Percentiles rank a stretch among this genome's conserved stretches.
Evolutionary conservation across 2,888 invertebrate species (phyloP).

Genomic region (Capitulum mitella): DNA sequence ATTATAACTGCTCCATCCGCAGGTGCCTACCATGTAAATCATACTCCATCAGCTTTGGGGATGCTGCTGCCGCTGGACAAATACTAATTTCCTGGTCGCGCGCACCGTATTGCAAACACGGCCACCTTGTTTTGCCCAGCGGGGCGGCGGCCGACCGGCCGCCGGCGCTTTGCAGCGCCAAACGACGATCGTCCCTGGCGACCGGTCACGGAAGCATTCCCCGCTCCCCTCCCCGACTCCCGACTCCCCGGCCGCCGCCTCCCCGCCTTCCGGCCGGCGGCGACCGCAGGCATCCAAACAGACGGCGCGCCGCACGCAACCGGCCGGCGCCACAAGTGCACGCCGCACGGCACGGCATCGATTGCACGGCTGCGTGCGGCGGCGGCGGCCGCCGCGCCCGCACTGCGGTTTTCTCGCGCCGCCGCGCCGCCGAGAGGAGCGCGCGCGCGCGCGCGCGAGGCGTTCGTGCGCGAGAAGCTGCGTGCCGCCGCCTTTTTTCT

Average conservation of each 20-base stretch:
- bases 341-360: not conserved
- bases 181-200: too few species aligned
- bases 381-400: not conserved
- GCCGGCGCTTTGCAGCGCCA: too few species aligned
- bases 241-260: not conserved
- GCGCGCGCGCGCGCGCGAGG: not conserved
- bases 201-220: too few species aligned
- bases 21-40: constrained; percentile 10
- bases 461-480: too few species aligned
- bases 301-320: constrained; percentile 2
- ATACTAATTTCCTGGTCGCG: not conserved
- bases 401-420: not conserved
- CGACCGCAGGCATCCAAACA: not conserved
- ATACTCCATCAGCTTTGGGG: not conserved
- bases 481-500: not conserved
- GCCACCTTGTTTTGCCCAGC: not conserved
- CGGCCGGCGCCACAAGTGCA: not conserved
- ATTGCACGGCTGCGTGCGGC: not conserved
- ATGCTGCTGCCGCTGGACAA: not conserved
- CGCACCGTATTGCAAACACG: not conserved
- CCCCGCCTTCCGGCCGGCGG: not conserved
- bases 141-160: not conserved
- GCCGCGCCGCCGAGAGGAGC: not conserved
- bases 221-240: not conserved
- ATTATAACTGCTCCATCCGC: constrained; percentile 21